phyloP scores from a whole-genome alignment of 2,797 vertebrate species.

The Typhlichthys eigenmanni region DNA sequence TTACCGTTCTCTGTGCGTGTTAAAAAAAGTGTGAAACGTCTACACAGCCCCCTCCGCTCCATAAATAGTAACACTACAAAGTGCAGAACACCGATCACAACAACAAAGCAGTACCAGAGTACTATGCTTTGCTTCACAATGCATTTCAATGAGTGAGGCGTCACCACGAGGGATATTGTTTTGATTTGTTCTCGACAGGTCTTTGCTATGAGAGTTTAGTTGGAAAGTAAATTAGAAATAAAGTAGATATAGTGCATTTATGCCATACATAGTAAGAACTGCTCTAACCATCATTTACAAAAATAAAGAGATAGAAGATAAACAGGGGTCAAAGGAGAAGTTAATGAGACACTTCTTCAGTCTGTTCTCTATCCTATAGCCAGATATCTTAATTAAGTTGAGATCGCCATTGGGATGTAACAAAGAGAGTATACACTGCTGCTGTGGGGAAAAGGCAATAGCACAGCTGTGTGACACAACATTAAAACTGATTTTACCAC shows the following conservation, averaged over 20 bases:
- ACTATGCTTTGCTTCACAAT: too few species aligned
- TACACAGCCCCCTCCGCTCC: too few species aligned
- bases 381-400: slow-evolving; percentile 17
- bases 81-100: too few species aligned
- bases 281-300: slow-evolving; percentile 7
- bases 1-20: too few species aligned
- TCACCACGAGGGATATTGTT: too few species aligned
- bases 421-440: slow-evolving; percentile 25
- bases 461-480: slow-evolving; percentile 22
- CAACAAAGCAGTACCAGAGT: too few species aligned
- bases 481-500: slow-evolving; percentile 26
- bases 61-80: too few species aligned
- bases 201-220: slow-evolving; percentile 15
- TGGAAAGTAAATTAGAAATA: too few species aligned
- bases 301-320: slow-evolving; percentile 10
- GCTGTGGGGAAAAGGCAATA: slow-evolving; percentile 28
- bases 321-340: slow-evolving; percentile 20
- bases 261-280: not conserved
- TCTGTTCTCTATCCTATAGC: not conserved
- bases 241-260: too few species aligned
- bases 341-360: slow-evolving; percentile 13
- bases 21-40: too few species aligned
- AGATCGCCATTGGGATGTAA: slow-evolving; percentile 33
- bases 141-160: too few species aligned
- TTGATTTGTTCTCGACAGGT: not conserved